Conservation (phyloP, 1,140 invertebrate species). For the Coenobita brevimanus region DNA sequence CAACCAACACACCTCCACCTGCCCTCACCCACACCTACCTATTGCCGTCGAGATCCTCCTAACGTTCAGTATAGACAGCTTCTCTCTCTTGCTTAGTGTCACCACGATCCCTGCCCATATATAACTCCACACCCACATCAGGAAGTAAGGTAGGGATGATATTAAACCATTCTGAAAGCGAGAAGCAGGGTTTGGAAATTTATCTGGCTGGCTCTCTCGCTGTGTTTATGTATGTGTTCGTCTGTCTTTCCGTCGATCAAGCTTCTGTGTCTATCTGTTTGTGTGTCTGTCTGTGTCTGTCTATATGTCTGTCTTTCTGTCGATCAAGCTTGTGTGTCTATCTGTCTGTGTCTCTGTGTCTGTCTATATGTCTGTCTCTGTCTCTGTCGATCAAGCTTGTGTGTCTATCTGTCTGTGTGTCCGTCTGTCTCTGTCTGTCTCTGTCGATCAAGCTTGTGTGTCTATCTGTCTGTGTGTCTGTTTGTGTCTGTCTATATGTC, state of each 20-base stretch:
- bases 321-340: background rate
- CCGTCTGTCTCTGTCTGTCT: too few relatives aligned
- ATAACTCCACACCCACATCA: constrained; percentile 64
- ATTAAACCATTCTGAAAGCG: constrained; percentile 75
- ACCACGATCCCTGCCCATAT: background rate
- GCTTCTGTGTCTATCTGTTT: too few relatives aligned
- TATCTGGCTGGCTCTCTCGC: background rate
- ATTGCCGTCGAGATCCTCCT: constrained; percentile 1
- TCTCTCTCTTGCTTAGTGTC: background rate
- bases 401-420: background rate
- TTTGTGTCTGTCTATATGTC: background rate
- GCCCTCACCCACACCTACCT: constrained; percentile 6
- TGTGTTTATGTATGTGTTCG: background rate
- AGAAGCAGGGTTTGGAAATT: too few relatives aligned
- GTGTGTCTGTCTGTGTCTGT: too few relatives aligned
- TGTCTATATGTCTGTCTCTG: background rate
- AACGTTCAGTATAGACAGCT: background rate
- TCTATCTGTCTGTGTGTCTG: background rate
- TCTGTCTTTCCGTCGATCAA: background rate
- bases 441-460: background rate
- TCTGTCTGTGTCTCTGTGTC: background rate
- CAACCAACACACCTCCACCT: background rate
- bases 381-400: background rate
- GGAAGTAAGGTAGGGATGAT: constrained; percentile 77
- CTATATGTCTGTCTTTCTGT: background rate